Base-by-base conservation (phyloP, 2,888 invertebrate species). In the Mythimna impura region DNA sequence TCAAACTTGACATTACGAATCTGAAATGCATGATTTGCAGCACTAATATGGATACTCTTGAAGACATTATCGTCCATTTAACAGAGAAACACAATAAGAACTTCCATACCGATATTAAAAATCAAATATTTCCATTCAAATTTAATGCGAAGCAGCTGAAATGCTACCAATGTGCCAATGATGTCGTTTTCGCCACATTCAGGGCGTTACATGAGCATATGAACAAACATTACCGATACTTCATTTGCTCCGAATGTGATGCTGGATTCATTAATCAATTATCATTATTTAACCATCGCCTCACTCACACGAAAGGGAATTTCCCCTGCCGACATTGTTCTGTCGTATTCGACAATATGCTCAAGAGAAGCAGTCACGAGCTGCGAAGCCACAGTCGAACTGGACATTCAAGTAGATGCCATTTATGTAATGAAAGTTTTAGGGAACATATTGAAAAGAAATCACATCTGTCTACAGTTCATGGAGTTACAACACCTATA, bases 361-460 rank as follows among this genome's bases (percentile, higher is more conserved):
- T 91, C 7, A 94, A 94, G 50, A 89, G 92, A 73, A 91, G 91
- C 55, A 89, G 91, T 0, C 96, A 96, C 66, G 92, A 93, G 66
- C 91, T 90, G 25, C 89, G 89, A 3, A 90, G 90, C 0, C 96
- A 94, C 61, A 77, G 34, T 1, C 47, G 66, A 8, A n/a, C 66
- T 10, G 71, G 58, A 2, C 71, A 71, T 30, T 34, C 58, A 8
- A 66, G 78, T n/a, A 89, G 81, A 73, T 93, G 93, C 63, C 84
- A 89, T 0, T 87, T 88, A 55, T 93, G 93, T 61, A 83, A 87
- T 17, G 85, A 89, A 73, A 79, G 75, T 66, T 93, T 91, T 25
- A 86, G 82, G 5, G 86, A 88, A 2, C 81, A 83, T 36, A 63
- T 80, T 9, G 71, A 76, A 50, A 91, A 91, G 67, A 69, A 84